These are phyloP conservation scores for Lasiurus cinereus DNA, from an alignment of 2,113 vertebrate species.

Conservation along the genomic window DNA sequence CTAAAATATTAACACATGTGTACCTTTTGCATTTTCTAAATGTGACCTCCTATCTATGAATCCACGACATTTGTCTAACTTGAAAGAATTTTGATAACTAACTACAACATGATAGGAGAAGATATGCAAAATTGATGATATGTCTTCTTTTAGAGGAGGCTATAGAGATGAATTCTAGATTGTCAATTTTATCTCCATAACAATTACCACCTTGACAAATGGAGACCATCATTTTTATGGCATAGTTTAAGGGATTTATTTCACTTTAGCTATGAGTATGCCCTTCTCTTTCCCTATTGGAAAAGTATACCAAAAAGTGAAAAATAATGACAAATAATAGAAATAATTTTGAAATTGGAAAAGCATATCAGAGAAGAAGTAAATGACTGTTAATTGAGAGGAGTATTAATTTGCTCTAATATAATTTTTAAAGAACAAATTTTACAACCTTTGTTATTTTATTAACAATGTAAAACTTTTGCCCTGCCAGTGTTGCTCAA, in stretches of 20 bases:
- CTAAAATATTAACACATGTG: not conserved
- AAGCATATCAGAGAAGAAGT: not conserved
- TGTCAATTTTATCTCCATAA: not conserved
- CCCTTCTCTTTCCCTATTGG: not conserved
- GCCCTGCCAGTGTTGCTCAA: not conserved
- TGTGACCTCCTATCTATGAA: not conserved
- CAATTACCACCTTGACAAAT: not conserved
- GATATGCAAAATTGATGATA: not conserved
- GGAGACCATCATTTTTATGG: not conserved
- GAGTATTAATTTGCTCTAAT: not conserved
- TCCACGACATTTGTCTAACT: not conserved
- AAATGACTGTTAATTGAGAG: not conserved
- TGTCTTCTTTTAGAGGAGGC: not conserved
- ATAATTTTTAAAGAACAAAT: not conserved
- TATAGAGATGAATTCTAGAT: not conserved
- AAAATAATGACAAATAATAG: not conserved
- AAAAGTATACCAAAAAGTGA: conserved; percentile 7
- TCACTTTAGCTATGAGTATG: not conserved
- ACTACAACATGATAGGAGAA: not conserved
- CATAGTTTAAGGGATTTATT: not conserved
- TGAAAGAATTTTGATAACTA: not conserved
- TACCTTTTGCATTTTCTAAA: conserved; percentile 4
- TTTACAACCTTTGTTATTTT: not conserved
- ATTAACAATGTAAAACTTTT: not conserved
- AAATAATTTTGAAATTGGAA: not conserved